Base-by-base conservation (phyloP, 2,888 invertebrate genomes). In the Cecidostiba fungosa region DNA sequence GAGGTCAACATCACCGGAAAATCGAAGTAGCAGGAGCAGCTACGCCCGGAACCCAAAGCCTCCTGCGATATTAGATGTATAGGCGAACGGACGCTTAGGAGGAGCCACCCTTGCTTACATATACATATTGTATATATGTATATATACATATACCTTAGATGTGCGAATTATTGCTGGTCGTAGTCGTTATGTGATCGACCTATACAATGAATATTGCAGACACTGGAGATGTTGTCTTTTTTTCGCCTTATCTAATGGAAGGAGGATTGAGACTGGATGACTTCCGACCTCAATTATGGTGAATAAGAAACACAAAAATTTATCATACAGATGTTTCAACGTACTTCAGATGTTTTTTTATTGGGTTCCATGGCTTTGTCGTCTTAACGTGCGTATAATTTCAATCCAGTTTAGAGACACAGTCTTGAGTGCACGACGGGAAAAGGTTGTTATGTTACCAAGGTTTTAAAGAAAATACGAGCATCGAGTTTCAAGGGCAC, bases 1-100 rank as follows among this genome's bases (percentile, higher is more conserved):
- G 87, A 86, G 80, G 43, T 23, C 32, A 74, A 32, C 80, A 62
- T 50, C 78, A 74, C 39, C 72, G 54, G 69, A 77, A 79, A 78
- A 74, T 84, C 77, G 59, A 83, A 72, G 70, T 43, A 59, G 62
- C 74, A 12, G 73, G n/a, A 23, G 26, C 76, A 50, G n/a, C 23
- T 36, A 23, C 62, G 59, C 69, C 83, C 54, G n/a, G 54, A 59
- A 59, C 54, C 54, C 54, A 8, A 59, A 59, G 54, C 54, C 54
- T 59, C 19, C 23, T 6, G 47, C 62, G 73, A 84, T 86, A 80
- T 77, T 82, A 87, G 78, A 59, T 1, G n/a, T 59, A 59, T 59
- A n/a, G 54, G 54, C n/a, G 23, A 59, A 59, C 23, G 54, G 54
- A n/a, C 54, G 54, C 54, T n/a, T 5, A 59, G 50, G 54, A 59